Base-by-base conservation (phyloP, 2,888 invertebrate species). In the Ctena decussata region DNA sequence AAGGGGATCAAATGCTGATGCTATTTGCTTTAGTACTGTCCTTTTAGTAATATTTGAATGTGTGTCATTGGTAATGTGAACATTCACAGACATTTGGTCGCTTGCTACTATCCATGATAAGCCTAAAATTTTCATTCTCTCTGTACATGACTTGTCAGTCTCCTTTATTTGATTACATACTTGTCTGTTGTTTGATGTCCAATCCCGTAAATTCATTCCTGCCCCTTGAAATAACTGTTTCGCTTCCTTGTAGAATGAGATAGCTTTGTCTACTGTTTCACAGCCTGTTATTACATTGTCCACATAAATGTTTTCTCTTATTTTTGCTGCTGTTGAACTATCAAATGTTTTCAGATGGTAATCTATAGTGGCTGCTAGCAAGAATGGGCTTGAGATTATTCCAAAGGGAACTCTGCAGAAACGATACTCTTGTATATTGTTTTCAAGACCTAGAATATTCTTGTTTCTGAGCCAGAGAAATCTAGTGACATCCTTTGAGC, bases 391-490 rank as follows among this genome's bases (percentile, higher is more conserved):
- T 69, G 69, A 6, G 6, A 69, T 69, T 6, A 69, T 37, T 15
- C 69, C 69, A 39, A 75, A 24, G n/a, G 49, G 75, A 21, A 32
- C 44, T 21, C 35, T 24, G 18, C 24, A 32, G 30, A 49, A 49
- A n/a, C 44, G 39, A n/a, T 49, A 32, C 49, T 5, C 15, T 39
- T 49, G 53, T 46, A 32, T 46, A 53, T 32, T 53, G 35, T 53
- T 75, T 32, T 27, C 77, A 11, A 15, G 8, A 8, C 15, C 69
- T 37, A 69, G 69, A 27, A 21, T 32, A 15, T 46, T 30, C 18
- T 73, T 32, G 8, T 80, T 39, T 18, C 37, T 60, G 6, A 80
- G 24, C 80, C 80, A 80, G 15, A 80, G 27, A n/a, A 80, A 80
- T 44, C 60, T 53, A 3, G 79, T 79, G 24, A 49, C 35, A 37